Conservation (phyloP, 2,797 vertebrate species). For the Propithecus perrieri region DNA sequence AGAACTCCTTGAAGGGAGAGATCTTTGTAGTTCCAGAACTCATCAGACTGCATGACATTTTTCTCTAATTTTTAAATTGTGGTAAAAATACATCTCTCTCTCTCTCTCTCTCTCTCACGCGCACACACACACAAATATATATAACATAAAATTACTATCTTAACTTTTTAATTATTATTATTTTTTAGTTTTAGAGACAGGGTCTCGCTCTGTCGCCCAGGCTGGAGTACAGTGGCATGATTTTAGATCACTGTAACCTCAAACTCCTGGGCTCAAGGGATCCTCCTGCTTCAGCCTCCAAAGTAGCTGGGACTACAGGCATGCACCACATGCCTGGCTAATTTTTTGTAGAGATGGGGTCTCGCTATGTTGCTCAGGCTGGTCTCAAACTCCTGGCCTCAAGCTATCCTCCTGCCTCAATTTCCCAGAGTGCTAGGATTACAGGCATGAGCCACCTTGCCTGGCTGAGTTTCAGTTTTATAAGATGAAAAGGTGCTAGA, state of each 20-base stretch:
- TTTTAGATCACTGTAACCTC: not conserved
- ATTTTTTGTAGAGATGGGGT: not conserved
- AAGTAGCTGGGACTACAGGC: not conserved
- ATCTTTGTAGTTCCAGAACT: constrained; percentile 12
- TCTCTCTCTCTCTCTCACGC: no score
- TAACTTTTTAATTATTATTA: not conserved
- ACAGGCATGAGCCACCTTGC: not conserved
- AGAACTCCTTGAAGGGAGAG: not conserved
- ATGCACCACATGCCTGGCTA: not conserved
- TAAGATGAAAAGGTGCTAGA: no score
- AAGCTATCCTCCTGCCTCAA: not conserved
- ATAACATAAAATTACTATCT: not conserved
- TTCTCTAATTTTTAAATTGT: not conserved
- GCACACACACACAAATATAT: no score
- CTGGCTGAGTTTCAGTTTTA: not conserved
- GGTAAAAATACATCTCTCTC: not conserved
- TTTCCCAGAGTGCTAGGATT: not conserved
- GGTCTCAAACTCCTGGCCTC: not conserved
- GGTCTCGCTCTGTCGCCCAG: not conserved
- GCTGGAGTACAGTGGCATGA: not conserved
- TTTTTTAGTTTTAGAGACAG: not conserved
- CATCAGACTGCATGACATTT: not conserved
- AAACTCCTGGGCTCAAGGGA: not conserved
- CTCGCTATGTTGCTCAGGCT: not conserved
- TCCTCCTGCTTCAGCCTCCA: not conserved